Evolutionary conservation across 1,140 invertebrate species (phyloP).

Genomic region (Bombus haemorrhoidalis): DNA sequence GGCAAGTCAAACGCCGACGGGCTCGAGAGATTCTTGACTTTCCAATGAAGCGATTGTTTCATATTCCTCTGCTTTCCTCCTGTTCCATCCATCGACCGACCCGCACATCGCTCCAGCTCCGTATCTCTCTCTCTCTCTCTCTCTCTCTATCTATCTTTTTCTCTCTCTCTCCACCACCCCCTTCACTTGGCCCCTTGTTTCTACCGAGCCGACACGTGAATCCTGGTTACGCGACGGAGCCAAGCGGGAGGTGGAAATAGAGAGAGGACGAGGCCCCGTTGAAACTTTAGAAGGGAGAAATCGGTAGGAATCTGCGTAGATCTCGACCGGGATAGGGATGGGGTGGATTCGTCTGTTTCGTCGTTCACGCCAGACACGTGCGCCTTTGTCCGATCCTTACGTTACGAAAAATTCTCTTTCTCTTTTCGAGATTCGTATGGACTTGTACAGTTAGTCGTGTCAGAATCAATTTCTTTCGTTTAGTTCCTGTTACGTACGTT

Average conservation of each 20-base stretch:
- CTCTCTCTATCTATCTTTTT: slow-evolving; percentile 5
- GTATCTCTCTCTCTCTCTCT: not conserved
- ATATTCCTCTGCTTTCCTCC: slow-evolving; percentile 78
- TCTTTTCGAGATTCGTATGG: not conserved
- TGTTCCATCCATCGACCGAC: slow-evolving; percentile 65
- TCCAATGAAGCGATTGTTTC: slow-evolving; percentile 84
- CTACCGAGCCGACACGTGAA: slow-evolving; percentile 64
- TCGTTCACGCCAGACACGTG: slow-evolving; percentile 51
- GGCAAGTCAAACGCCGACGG: slow-evolving; percentile 83
- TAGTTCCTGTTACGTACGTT: no score
- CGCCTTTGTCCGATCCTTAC: not conserved
- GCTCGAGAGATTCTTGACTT: slow-evolving; percentile 83
- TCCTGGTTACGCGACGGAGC: slow-evolving; percentile 64
- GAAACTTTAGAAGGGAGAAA: slow-evolving; percentile 66
- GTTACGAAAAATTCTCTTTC: not conserved
- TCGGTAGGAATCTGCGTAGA: slow-evolving; percentile 56
- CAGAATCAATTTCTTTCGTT: no score
- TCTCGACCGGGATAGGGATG: slow-evolving; percentile 43
- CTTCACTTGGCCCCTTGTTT: slow-evolving; percentile 64
- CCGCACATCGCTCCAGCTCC: not conserved
- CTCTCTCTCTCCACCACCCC: slow-evolving; percentile 36
- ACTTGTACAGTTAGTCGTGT: no score
- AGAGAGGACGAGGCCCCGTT: slow-evolving; percentile 44
- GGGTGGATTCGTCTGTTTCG: slow-evolving; percentile 52
- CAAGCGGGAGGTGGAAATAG: slow-evolving; percentile 43